Conservation (phyloP, 2,888 invertebrate species). For the Cerceris rybyensis region DNA sequence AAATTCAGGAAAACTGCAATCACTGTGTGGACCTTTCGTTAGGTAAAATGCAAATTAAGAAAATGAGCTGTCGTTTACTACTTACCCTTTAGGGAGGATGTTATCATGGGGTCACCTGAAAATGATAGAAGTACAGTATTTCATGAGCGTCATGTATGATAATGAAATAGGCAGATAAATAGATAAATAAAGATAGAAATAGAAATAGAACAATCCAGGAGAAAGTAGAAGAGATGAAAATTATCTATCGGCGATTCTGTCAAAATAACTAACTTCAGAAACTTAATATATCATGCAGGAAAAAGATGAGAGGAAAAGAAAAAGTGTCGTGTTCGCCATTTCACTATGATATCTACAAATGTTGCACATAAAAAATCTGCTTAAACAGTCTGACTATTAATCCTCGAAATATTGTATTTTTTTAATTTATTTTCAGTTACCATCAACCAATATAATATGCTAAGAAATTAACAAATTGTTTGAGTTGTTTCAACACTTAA, state of each 20-base stretch:
- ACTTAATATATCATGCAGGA: not conserved
- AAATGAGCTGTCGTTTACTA: slow-evolving; percentile 70
- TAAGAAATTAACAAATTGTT: too few species aligned
- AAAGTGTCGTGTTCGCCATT: not conserved
- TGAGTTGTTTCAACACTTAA: too few species aligned
- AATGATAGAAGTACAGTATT: slow-evolving; percentile 79
- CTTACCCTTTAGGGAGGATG: slow-evolving; percentile 82
- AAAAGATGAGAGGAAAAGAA: not conserved
- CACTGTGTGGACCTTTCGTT: slow-evolving; percentile 38
- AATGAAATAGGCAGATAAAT: slow-evolving; percentile 43
- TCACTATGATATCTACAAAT: not conserved
- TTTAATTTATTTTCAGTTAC: too few species aligned
- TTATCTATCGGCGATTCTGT: not conserved
- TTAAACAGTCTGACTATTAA: too few species aligned
- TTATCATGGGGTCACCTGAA: slow-evolving; percentile 82
- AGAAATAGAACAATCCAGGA: slow-evolving; percentile 22
- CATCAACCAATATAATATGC: too few species aligned
- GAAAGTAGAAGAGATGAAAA: not conserved
- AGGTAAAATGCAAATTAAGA: slow-evolving; percentile 46
- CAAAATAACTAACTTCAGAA: not conserved
- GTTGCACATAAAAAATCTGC: not conserved
- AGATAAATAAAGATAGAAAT: slow-evolving; percentile 34
- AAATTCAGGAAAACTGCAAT: slow-evolving; percentile 30
- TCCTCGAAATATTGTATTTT: too few species aligned
- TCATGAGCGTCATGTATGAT: slow-evolving; percentile 69